Evolutionary conservation across 1,140 invertebrate genomes (phyloP).

Genomic region (Heliothis subflexa): DNA sequence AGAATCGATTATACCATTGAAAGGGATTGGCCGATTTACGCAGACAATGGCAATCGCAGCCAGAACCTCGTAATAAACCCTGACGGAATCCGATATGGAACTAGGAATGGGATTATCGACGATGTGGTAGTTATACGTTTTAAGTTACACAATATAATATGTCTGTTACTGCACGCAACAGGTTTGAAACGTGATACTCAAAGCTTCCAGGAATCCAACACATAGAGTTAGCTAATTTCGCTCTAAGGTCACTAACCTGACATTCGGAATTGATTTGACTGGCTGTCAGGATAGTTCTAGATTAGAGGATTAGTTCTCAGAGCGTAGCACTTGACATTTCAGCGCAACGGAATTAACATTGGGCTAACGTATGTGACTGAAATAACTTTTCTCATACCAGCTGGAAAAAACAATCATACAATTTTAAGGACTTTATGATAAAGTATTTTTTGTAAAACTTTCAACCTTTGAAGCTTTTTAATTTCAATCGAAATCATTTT

Average conservation of each 20-base stretch:
- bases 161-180: constrained; percentile 2
- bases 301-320: background rate
- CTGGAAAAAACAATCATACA: too few relatives aligned
- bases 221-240: background rate
- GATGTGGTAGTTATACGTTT: background rate
- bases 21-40: constrained; percentile 3
- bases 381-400: too few relatives aligned
- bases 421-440: too few relatives aligned
- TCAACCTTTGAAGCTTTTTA: too few relatives aligned
- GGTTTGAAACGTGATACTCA: constrained; percentile 7
- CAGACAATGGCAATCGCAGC: constrained; percentile 17
- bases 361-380: too few relatives aligned
- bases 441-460: too few relatives aligned
- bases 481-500: too few relatives aligned
- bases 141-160: background rate
- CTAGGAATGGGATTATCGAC: background rate
- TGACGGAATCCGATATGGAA: background rate
- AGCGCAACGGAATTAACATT: too few relatives aligned
- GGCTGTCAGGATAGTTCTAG: background rate
- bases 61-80: constrained; percentile 21
- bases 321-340: too few relatives aligned
- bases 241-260: background rate
- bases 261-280: background rate
- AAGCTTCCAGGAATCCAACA: background rate
- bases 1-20: constrained; percentile 7